Evolutionary conservation across 2,797 vertebrate species (phyloP).

Genomic region (Anas acuta): DNA sequence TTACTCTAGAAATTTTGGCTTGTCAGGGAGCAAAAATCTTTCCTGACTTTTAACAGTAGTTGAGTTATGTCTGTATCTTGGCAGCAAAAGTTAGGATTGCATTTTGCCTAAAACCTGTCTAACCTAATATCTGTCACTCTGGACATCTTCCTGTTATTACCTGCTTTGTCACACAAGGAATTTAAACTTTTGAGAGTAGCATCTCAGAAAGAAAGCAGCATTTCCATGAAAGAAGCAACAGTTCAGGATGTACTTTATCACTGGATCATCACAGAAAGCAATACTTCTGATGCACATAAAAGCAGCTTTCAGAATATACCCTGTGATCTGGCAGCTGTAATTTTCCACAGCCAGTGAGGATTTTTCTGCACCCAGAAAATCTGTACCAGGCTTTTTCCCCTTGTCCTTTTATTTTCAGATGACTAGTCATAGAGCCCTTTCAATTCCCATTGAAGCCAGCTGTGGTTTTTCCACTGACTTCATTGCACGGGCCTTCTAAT

Average conservation of each 20-base stretch:
- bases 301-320: neutral
- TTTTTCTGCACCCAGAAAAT: neutral
- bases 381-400: neutral
- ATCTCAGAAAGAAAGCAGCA: neutral
- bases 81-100: neutral
- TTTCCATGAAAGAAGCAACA: neutral
- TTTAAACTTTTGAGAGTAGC: neutral
- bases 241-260: neutral
- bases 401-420: neutral
- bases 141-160: neutral
- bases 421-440: neutral
- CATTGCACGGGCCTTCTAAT: neutral
- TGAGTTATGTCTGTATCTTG: neutral
- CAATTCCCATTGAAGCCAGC: neutral
- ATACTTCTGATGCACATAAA: neutral
- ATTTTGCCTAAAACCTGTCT: neutral
- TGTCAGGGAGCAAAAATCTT: neutral
- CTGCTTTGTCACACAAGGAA: neutral
- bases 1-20: neutral
- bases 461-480: conserved; percentile 46
- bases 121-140: neutral
- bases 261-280: neutral
- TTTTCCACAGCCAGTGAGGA: neutral
- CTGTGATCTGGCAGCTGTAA: neutral
- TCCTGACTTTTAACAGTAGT: neutral